phyloP scores from a whole-genome alignment of 2,113 vertebrate genomes.

The Malurus melanocephalus region DNA sequence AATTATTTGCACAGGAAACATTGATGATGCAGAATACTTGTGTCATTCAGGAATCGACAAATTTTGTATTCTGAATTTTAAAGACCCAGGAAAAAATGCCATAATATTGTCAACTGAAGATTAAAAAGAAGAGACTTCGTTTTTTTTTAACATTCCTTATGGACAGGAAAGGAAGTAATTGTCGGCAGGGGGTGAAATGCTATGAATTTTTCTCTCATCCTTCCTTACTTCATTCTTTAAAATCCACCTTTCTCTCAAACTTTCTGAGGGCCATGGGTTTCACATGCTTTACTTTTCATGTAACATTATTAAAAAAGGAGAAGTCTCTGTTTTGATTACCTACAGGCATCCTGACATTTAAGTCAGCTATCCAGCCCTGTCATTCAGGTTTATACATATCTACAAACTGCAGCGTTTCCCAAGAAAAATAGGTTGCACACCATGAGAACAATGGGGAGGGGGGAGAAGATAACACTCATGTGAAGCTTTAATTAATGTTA shows the following conservation, averaged over 20 bases:
- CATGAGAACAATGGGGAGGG: neutral
- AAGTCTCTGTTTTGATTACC: neutral
- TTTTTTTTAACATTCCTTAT: neutral
- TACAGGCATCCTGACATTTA: neutral
- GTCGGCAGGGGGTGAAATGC: neutral
- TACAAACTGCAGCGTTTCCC: neutral
- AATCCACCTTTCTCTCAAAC: neutral
- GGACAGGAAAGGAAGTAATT: neutral
- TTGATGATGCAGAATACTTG: fast-evolving
- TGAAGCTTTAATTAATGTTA: constrained; percentile 49
- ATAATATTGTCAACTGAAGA: neutral
- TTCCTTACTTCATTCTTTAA: neutral
- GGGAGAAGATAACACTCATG: neutral
- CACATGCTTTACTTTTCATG: neutral
- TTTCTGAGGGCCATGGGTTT: neutral
- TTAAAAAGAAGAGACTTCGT: neutral
- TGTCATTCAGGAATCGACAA: neutral
- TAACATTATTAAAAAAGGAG: neutral
- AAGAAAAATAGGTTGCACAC: neutral
- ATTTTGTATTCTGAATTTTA: neutral
- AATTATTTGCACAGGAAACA: neutral
- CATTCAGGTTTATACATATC: neutral
- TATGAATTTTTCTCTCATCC: neutral
- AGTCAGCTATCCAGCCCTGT: neutral
- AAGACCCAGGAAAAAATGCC: neutral